Conservation (phyloP, 1,140 invertebrate genomes). For the Lepidurus couesii region DNA sequence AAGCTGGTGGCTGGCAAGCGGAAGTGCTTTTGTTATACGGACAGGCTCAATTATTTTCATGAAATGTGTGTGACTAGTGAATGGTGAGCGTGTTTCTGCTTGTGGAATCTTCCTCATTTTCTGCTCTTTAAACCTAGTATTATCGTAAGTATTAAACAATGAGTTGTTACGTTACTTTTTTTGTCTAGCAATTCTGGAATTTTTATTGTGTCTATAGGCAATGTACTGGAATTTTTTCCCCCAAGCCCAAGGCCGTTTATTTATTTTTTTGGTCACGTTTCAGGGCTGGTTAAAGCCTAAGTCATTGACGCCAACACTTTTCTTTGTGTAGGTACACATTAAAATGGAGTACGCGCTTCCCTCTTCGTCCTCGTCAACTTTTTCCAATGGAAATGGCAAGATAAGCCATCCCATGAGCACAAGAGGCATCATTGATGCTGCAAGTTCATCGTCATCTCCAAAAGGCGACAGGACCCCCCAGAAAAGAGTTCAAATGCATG, state of each 20-base stretch:
- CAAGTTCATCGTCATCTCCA: conserved; percentile 16
- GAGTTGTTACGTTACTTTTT: neutral
- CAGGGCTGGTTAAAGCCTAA: neutral
- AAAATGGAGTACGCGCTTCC: conserved; percentile 6
- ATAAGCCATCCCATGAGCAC: conserved; percentile 28
- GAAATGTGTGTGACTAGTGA: conserved; percentile 13
- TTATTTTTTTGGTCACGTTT: neutral
- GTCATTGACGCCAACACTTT: neutral
- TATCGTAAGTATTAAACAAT: neutral
- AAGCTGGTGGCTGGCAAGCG: neutral
- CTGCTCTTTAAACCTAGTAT: neutral
- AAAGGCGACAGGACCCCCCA: conserved; percentile 25
- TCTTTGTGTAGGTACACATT: neutral
- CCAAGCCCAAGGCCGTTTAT: conserved; percentile 4
- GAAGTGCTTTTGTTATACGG: conserved; percentile 2
- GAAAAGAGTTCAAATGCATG: conserved; percentile 69
- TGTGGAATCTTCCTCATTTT: neutral
- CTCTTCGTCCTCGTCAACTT: neutral
- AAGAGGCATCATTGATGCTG: conserved; percentile 31
- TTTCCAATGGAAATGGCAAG: neutral
- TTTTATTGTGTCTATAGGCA: neutral
- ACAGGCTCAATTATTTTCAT: conserved; percentile 11
- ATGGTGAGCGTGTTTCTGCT: neutral
- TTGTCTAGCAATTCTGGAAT: neutral
- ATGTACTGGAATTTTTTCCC: neutral